These are phyloP conservation scores for Micronycteris hirsuta DNA, from an alignment of 2,113 vertebrate genomes.

Conservation along the genomic window DNA sequence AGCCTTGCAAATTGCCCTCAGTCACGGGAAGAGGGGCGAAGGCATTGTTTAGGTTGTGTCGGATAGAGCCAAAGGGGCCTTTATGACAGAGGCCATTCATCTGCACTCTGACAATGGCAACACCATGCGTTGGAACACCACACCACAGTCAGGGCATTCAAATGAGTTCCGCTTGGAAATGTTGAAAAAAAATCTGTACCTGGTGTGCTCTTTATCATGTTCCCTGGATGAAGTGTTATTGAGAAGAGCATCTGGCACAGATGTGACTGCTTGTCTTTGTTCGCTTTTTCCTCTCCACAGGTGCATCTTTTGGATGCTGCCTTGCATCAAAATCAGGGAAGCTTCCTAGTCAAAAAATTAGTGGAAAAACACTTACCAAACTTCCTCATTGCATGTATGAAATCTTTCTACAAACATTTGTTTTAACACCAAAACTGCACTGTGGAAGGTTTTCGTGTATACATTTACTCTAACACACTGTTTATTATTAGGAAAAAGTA, in stretches of 20 bases:
- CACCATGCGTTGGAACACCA: not conserved
- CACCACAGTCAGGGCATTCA: not conserved
- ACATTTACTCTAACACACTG: not conserved
- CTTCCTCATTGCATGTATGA: not conserved
- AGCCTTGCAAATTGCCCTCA: not conserved
- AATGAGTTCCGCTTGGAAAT: not conserved
- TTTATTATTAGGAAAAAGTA: not conserved
- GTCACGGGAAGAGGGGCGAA: not conserved
- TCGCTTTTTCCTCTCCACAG: not conserved
- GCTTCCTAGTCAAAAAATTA: not conserved
- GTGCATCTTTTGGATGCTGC: not conserved
- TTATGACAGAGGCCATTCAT: not conserved
- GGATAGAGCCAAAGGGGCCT: not conserved
- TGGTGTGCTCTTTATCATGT: not conserved
- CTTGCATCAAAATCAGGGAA: not conserved
- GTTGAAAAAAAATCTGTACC: not conserved
- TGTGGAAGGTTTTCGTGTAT: not conserved
- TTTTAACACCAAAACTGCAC: too few relatives aligned
- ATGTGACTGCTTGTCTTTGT: too few relatives aligned
- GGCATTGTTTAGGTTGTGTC: not conserved
- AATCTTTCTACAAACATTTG: rapidly evolving
- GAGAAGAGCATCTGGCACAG: not conserved
- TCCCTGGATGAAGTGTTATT: not conserved
- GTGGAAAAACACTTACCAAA: not conserved
- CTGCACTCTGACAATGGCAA: not conserved